Evolutionary conservation across 92 coral and sea anemone genomes (phyloP), one percentile per base, ranked within the genome.

Genomic region (Zoanthus solanderi): DNA sequence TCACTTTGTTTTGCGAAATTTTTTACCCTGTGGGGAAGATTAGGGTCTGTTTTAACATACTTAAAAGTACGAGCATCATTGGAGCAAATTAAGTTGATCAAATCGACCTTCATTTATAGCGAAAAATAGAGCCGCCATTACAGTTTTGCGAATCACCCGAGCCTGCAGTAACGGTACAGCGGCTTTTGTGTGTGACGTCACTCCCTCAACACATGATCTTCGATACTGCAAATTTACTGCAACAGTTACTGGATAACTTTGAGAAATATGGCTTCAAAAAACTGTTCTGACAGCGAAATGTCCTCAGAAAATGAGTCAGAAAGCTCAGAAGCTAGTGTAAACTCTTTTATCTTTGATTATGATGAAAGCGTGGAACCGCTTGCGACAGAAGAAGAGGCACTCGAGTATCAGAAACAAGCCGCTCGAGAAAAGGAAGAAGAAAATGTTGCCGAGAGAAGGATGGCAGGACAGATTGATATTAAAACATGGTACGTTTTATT

Each of bases 371-470:
- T 76, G 81, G 81, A 76, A 6, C 81, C 81, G 18, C 45, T 76
- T 23, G 81, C 81, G 8, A 76, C 81, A 53, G 81, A 76, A 54
- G 46, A 76, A 76, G 81, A 76, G 44, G 81, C 81, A 10, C 61
- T 23, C 42, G 67, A 76, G 65, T 75, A 75, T 75, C 13, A 23
- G 63, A 52, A 6, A 75, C 63, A 75, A 23, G 63, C 65, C 5
- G 66, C 82, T 53, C 23, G 46, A 53, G 82, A 53, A 30, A 47
- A 47, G 67, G 78, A 72, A 46, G 63, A 76, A 9, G 79, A 76
- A 76, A 23, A 76, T 30, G 83, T 52, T 2, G 68, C 30, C 71
- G 48, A 14, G 75, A 71, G 3, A 46, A 69, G 18, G 85, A 63
- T 37, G 17, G 18, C 56, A 34, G 56, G 56, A 73, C 30, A 73